Evolutionary conservation across 1,140 invertebrate genomes (phyloP), one percentile per base, ranked within the genome.

Genomic region (Ceratosolen fusciceps): DNA sequence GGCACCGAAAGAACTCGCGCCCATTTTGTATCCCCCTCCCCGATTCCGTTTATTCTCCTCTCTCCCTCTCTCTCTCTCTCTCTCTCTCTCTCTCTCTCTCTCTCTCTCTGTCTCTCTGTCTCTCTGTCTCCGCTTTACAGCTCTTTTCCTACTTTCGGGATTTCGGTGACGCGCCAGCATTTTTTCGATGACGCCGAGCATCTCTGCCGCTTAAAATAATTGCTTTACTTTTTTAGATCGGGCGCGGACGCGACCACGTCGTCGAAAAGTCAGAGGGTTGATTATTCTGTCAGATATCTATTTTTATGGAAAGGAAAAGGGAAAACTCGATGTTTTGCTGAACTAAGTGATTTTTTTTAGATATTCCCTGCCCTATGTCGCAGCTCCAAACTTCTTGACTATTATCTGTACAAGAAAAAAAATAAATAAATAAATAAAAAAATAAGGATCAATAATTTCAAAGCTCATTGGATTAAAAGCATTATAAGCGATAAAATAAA

Each of bases 141-240:
- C 29, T 68, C 65, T 75, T 52, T 77, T 77, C 75, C 67, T 60
- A 24, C 26, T 77, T 77, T 77, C 75, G 19, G 75, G 67, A 77
- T 75, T 52, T 52, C 29, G 31, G 12, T 12, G 39, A 43, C 58
- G 19, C 24, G 19, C 5, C 72, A 39, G 19, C 39, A 31, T 74
- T 74, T 74, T 72, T 74, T 74, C 39, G 16, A 4, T 19, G 24
- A 39, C 3, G 2, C 21, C 31, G 21, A 4, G 4, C 14, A 14
- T 21, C 70, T 24, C 7, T 31, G 8, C 21, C 21, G 60, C 74
- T 65, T 75, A 49, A 75, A 75, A 67, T 75, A 75, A 75, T 75
- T 65, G 47, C 39, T 54, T 31, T n/a, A 24, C 1, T 47, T 75
- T 67, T 65, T 75, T 67, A 62, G 10, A 34, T 34, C 29, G 14